These are phyloP conservation scores for Eupeodes corollae DNA, from an alignment of 1,140 invertebrate genomes.

Conservation along the genomic window DNA sequence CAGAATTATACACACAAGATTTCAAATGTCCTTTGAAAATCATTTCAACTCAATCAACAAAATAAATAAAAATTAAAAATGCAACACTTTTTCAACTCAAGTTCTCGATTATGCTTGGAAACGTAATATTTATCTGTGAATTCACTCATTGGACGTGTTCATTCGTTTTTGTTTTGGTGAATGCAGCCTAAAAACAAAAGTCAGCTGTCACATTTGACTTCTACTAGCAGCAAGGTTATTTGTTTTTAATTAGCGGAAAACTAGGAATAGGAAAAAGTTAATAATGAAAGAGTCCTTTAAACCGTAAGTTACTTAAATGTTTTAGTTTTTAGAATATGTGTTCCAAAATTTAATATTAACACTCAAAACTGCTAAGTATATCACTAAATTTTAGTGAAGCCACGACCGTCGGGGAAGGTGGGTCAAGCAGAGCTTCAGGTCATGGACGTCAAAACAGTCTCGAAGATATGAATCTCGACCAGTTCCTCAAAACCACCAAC, in stretches of 20 bases:
- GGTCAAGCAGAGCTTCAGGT: background rate
- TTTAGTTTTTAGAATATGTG: too few species aligned
- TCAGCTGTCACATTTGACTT: constrained; percentile 7
- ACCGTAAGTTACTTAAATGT: background rate
- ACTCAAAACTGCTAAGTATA: background rate
- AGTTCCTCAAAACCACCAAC: constrained; percentile 69
- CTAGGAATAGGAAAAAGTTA: background rate
- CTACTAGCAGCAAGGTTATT: constrained; percentile 9
- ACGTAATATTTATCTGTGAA: too few species aligned
- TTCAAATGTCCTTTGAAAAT: too few species aligned
- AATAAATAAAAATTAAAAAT: too few species aligned
- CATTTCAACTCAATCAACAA: too few species aligned
- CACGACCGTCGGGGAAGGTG: background rate
- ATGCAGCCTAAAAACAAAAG: too few species aligned
- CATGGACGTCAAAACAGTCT: constrained; percentile 45
- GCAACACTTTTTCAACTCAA: too few species aligned
- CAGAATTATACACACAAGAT: too few species aligned
- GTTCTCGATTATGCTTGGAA: too few species aligned
- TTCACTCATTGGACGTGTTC: too few species aligned
- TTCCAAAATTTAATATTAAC: constrained; percentile 10
- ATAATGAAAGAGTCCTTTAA: background rate
- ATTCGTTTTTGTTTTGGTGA: too few species aligned
- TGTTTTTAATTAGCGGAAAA: background rate
- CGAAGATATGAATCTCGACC: constrained; percentile 59
- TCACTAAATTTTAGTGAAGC: background rate